Evolutionary conservation across 1,140 invertebrate species (phyloP).

Genomic region (Zaprionus davidi): DNA sequence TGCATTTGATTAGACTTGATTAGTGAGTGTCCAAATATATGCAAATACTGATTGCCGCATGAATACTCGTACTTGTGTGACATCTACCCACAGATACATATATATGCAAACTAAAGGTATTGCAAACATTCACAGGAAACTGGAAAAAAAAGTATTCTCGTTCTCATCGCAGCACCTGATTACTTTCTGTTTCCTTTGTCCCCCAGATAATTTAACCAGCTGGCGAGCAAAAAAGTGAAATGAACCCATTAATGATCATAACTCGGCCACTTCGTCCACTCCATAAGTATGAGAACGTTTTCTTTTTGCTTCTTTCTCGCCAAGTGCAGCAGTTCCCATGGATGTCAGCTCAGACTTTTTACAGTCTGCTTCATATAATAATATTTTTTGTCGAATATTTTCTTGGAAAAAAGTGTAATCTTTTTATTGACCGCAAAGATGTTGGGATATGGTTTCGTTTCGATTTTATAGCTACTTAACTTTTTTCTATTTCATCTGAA

Average conservation of each 20-base stretch:
- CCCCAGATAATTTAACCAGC: slow-evolving; percentile 3
- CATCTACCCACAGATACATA: not conserved
- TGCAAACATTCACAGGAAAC: not conserved
- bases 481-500: not conserved
- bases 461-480: not conserved
- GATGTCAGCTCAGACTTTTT: slow-evolving; percentile 1
- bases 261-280: slow-evolving; percentile 8
- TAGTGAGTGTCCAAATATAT: slow-evolving; percentile 5
- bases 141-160: not conserved
- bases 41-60: not conserved
- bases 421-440: not conserved
- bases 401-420: slow-evolving; percentile 2
- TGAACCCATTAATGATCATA: slow-evolving; percentile 16
- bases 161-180: slow-evolving; percentile 23
- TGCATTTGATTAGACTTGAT: slow-evolving; percentile 11
- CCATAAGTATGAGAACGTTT: slow-evolving; percentile 27
- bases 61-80: not conserved
- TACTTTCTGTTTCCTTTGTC: slow-evolving; percentile 36
- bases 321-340: slow-evolving; percentile 23
- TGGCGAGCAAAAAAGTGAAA: slow-evolving; percentile 32
- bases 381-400: slow-evolving; percentile 18
- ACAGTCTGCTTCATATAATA: not conserved
- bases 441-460: not conserved
- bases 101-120: no score
- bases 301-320: slow-evolving; percentile 12